Base-by-base conservation (phyloP, 1,140 invertebrate species). In the Eufriesea mexicana region DNA sequence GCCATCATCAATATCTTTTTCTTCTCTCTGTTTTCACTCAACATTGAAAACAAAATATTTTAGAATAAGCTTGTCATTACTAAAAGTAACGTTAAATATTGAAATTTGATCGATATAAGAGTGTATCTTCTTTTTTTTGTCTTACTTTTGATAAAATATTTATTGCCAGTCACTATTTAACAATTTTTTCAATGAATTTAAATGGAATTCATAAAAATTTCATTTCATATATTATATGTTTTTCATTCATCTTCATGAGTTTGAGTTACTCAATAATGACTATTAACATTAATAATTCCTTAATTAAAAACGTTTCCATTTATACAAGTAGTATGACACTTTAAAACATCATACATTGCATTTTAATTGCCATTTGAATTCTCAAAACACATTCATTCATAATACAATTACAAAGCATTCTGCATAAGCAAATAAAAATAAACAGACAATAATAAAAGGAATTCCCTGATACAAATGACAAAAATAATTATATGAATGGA, bases 381-480 rank as follows among this genome's bases (percentile, higher is more conserved):
- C 62, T 76, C 57, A 45, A 85, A 72, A 85, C n/a, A 47, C 67
- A 73, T 77, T 80, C 71, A 62, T 66, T 73, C 75, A 51, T 71
- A 79, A 88, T 71, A 81, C 45, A 82, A 75, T 87, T 64, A 73
- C 74, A 87, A 88, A 87, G 14, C n/a, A n/a, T 28, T 73, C 79
- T 73, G 68, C 62, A 75, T 64, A 79, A 55, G 45, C 51, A 51
- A 49, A 83, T 75, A 88, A 84, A 73, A 85, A 82, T 51, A 49
- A 85, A 75, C 74, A 62, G 51, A 85, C 49, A 25, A 23, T 47
- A 87, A 80, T 62, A 68, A 72, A 80, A 57, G 76, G 35, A 83
- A 79, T 76, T 76, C 42, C 25, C 20, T 72, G 62, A 82, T 45
- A 25, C 25, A 42, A 86, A 51, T 67, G 54, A 59, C 18, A 84